Conservation (phyloP, 2,888 invertebrate species). For the Selenia dentaria region DNA sequence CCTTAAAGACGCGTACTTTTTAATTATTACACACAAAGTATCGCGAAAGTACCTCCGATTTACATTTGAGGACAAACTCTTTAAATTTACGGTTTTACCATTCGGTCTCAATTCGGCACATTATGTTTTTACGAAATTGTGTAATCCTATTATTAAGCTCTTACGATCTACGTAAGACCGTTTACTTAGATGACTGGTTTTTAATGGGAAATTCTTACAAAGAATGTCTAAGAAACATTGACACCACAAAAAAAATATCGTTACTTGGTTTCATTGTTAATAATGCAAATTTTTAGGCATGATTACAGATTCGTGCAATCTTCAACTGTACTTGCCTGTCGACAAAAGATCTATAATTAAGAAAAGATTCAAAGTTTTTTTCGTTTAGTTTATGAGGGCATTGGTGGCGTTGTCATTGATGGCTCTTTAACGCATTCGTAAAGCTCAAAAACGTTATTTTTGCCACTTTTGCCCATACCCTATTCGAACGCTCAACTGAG, state of each 20-base stretch:
- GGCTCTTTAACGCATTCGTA: no score
- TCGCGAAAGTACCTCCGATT: no score
- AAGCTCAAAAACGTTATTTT: no score
- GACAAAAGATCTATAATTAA: conserved; percentile 26
- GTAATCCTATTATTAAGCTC: conserved; percentile 20
- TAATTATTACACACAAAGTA: no score
- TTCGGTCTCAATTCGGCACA: conserved; percentile 21
- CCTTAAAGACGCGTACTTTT: no score
- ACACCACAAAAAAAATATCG: background rate
- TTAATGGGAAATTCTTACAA: conserved; percentile 7
- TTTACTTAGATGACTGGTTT: background rate
- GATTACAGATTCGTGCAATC: conserved; percentile 6
- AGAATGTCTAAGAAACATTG: conserved; percentile 16
- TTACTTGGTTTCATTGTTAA: no score
- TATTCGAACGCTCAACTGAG: no score
- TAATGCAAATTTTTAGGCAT: conserved; percentile 15
- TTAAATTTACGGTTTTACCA: conserved; percentile 21
- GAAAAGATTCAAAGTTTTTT: conserved; percentile 1
- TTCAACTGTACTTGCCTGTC: no score
- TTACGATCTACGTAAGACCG: conserved; percentile 17
- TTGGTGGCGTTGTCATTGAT: no score
- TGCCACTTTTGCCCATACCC: no score
- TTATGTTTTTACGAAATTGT: conserved; percentile 20
- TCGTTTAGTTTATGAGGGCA: no score
- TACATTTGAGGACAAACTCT: conserved; percentile 2